Evolutionary conservation across 1,140 invertebrate genomes (phyloP).

Genomic region (Uloborus diversus): DNA sequence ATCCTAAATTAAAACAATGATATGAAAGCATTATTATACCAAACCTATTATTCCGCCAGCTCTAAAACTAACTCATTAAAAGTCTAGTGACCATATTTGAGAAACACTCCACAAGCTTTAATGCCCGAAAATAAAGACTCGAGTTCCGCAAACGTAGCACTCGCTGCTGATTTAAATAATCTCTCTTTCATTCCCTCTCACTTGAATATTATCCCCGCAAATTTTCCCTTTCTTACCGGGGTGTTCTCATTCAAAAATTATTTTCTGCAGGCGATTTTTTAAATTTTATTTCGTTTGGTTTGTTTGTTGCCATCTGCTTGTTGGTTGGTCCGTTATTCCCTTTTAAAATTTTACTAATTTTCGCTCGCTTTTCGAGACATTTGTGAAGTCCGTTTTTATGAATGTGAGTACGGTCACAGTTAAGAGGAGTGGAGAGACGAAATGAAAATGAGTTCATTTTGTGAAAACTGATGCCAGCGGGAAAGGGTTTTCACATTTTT

Average conservation of each 20-base stretch:
- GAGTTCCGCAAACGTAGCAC: not conserved
- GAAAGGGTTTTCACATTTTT: not conserved
- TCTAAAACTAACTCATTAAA: not conserved
- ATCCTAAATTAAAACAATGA: not conserved
- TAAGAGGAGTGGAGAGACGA: no score
- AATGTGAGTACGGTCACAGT: no score
- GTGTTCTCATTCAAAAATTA: not conserved
- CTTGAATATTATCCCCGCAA: not conserved
- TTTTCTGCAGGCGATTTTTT: no score
- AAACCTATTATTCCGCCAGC: not conserved
- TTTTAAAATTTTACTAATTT: not conserved
- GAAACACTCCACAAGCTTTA: not conserved
- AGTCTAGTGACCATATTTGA: not conserved
- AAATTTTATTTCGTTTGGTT: no score
- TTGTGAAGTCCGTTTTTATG: not conserved
- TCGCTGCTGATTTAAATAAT: not conserved
- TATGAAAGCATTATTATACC: not conserved
- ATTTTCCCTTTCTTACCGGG: not conserved
- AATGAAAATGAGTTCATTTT: not conserved
- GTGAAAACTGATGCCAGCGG: not conserved
- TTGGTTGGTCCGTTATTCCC: no score
- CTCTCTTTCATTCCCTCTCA: not conserved
- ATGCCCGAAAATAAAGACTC: not conserved
- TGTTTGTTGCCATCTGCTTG: no score
- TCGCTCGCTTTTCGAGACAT: not conserved